Base-by-base conservation (phyloP, 2,888 invertebrate species). In the Drosophila rellima region DNA sequence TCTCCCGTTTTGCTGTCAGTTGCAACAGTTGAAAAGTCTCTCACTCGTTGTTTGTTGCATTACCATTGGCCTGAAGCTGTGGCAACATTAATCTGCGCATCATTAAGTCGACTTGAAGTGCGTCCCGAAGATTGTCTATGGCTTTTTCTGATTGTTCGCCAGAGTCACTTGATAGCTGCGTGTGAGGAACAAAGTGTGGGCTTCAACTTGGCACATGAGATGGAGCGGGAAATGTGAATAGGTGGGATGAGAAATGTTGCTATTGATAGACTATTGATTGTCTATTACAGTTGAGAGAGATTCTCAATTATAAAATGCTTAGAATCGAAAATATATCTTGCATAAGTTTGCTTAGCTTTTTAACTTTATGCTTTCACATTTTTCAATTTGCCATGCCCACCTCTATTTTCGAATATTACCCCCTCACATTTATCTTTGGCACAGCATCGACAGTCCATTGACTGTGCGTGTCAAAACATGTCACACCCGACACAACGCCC, bases 81-180 rank as follows among this genome's bases (percentile, higher is more conserved):
- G 76, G 64, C 70, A 77, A 79, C 88, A 85, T 82, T 88, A 88
- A 82, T 82, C 82, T 79, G 82, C 55, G 66, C 88, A 82, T 82
- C 82, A 82, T 82, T 88, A 85, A 70, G 69, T 65, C 69, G 56
- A 63, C 75, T 70, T 54, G 63, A 62, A 67, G 74, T 54, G 63
- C 39, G 47, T 18, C 45, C 56, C 70, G 31, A n/a, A 54, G 64
- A 77, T 71, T 74, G 67, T 66, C 67, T 71, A 48, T 40, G 48
- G 42, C 57, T 63, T 62, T 67, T 37, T 13, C 26, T 40, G 48
- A 56, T 61, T 50, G 44, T 47, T 62, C 62, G 20, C 56, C 50
- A 20, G n/a, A 48, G 47, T 11, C 62, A 64, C 63, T 61, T 42
- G 75, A 78, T 62, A 63, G 67, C 61, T 75, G 74, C 67, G 70